These are phyloP conservation scores for Liolophura sinensis DNA, from an alignment of 1,140 invertebrate genomes.

Conservation along the genomic window DNA sequence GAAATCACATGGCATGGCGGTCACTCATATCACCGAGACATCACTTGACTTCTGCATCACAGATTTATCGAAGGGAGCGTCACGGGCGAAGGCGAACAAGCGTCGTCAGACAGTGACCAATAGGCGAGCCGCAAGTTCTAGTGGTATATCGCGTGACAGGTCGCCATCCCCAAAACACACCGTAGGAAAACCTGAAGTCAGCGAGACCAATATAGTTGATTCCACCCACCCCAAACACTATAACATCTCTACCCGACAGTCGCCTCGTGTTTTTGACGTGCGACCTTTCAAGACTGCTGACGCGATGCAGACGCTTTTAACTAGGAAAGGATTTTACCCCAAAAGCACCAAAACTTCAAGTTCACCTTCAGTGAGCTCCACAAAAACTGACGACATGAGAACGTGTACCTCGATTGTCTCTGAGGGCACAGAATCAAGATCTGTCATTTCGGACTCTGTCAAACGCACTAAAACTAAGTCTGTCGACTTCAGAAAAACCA, in stretches of 20 bases:
- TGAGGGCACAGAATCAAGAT: no score
- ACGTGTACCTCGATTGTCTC: no score
- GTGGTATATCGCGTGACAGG: no score
- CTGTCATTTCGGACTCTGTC: no score
- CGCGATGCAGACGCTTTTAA: slow-evolving; percentile 11
- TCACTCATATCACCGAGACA: not conserved
- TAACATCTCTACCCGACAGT: slow-evolving; percentile 33
- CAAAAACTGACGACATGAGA: no score
- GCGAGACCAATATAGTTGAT: no score
- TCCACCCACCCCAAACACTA: slow-evolving; percentile 7
- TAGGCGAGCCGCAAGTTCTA: no score
- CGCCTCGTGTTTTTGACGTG: slow-evolving; percentile 28
- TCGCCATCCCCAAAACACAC: no score
- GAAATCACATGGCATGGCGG: slow-evolving; percentile 13
- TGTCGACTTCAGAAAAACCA: no score
- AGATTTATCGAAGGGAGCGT: slow-evolving; percentile 37
- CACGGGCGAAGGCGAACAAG: not conserved
- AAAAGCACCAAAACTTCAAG: not conserved
- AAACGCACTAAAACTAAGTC: no score
- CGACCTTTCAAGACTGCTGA: slow-evolving; percentile 17
- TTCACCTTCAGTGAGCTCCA: no score
- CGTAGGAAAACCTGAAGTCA: no score
- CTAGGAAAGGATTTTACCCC: slow-evolving; percentile 18
- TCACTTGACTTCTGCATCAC: slow-evolving; percentile 31
- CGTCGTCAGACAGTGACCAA: not conserved